Evolutionary conservation across 64 coral and sea anemone genomes (phyloP).

Genomic region (Astreopora myriophthalma): DNA sequence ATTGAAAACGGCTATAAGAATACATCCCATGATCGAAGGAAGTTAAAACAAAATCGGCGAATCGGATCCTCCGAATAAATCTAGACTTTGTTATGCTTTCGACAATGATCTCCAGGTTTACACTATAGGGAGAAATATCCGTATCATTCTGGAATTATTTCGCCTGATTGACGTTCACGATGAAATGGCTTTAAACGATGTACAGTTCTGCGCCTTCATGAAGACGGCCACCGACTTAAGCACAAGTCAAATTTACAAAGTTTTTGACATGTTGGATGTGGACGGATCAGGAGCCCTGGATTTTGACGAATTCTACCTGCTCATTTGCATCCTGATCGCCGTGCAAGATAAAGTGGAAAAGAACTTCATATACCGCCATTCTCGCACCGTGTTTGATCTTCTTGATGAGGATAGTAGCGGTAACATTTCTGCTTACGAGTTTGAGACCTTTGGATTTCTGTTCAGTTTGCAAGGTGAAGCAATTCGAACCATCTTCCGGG

Average conservation of each 20-base stretch:
- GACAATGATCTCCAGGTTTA: no score
- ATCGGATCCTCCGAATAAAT: no score
- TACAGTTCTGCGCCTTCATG: conserved; percentile 96
- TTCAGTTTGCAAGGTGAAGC: conserved; percentile 96
- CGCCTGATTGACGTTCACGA: conserved; percentile 83
- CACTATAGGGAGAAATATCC: conserved; percentile 70
- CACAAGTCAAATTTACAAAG: conserved; percentile 91
- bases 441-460: conserved; percentile 95
- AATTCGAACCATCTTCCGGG: conserved; percentile 86
- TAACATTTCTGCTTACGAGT: conserved; percentile 93
- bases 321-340: conserved; percentile 90
- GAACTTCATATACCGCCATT: conserved; percentile 96
- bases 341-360: conserved; percentile 95
- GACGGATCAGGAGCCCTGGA: conserved; percentile 94
- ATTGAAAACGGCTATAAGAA: no score
- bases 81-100: no score
- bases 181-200: conserved; percentile 93
- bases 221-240: conserved; percentile 78
- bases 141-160: conserved; percentile 84
- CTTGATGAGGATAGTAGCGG: conserved; percentile 95
- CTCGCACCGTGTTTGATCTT: conserved; percentile 94
- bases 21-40: no score
- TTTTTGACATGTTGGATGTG: conserved; percentile 97
- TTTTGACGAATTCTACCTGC: conserved; percentile 96
- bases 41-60: no score